A percentile compares a stretch with the other conserved stretches of the same genome.
Evolutionary conservation across 2,797 vertebrate species (phyloP).

Genomic region (Lutjanus argentimaculatus): DNA sequence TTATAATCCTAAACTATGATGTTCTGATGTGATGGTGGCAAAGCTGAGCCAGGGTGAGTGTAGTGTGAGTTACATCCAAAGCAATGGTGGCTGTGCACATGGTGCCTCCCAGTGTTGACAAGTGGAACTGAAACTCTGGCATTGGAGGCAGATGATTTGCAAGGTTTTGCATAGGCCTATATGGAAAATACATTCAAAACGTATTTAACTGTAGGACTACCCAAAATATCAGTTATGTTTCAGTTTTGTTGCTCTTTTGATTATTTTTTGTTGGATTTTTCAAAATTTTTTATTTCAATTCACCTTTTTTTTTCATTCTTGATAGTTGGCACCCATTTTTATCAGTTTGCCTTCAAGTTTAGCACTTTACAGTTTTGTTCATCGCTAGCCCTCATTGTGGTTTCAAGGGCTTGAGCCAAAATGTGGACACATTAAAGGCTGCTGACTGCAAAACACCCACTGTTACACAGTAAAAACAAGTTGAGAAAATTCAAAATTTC

Average conservation of each 20-base stretch:
- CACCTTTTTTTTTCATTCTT: slow-evolving; percentile 37
- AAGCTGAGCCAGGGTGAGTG: slow-evolving; percentile 44
- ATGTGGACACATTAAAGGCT: slow-evolving; percentile 55
- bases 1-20: slow-evolving; percentile 40
- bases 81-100: slow-evolving; percentile 49
- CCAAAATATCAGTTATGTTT: slow-evolving; percentile 59
- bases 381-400: slow-evolving; percentile 54
- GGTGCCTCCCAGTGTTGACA: slow-evolving; percentile 75
- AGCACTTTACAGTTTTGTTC: slow-evolving; percentile 79
- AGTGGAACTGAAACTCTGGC: slow-evolving; percentile 54
- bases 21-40: slow-evolving; percentile 35
- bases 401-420: slow-evolving; percentile 76
- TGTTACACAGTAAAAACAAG: not conserved
- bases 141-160: slow-evolving; percentile 31
- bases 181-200: slow-evolving; percentile 55
- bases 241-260: slow-evolving; percentile 47
- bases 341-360: slow-evolving; percentile 75
- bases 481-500: too few species aligned
- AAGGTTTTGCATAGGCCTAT: slow-evolving; percentile 30
- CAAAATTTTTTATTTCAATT: slow-evolving; percentile 21
- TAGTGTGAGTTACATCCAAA: slow-evolving; percentile 22
- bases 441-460: slow-evolving; percentile 41
- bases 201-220: slow-evolving; percentile 46
- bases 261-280: slow-evolving; percentile 16
- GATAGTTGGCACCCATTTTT: slow-evolving; percentile 56